phyloP scores from a whole-genome alignment of 2,113 vertebrate genomes.

The Sylvicapra grimmia region DNA sequence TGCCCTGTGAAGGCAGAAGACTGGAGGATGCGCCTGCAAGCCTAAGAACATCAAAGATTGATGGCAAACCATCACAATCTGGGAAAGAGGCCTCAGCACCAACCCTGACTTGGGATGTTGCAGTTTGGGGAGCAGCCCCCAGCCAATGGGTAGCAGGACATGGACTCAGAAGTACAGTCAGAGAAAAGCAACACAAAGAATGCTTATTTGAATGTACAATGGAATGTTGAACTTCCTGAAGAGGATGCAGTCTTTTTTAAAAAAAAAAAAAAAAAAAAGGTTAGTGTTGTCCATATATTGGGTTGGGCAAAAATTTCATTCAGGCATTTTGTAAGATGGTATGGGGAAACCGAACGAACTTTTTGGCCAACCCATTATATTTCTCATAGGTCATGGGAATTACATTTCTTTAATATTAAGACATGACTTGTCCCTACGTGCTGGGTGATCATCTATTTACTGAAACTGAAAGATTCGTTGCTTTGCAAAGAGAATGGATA shows the following conservation, averaged over 20 bases:
- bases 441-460: not conserved
- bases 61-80: not conserved
- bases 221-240: not conserved
- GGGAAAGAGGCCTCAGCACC: not conserved
- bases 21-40: accelerated
- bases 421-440: not conserved
- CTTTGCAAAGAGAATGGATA: not conserved
- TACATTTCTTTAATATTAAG: not conserved
- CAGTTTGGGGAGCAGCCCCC: not conserved
- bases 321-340: not conserved
- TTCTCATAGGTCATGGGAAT: not conserved
- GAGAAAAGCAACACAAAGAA: not conserved
- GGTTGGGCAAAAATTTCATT: not conserved
- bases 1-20: not conserved
- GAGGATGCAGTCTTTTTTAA: not conserved
- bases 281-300: not conserved
- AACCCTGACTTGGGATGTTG: not conserved
- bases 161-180: not conserved
- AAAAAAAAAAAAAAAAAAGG: not conserved
- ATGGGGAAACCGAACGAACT: not conserved
- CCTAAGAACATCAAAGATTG: not conserved
- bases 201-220: not conserved
- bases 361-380: not conserved
- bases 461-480: not conserved
- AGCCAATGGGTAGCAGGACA: not conserved